Base-by-base conservation (phyloP, 1,140 invertebrate genomes). In the Stegodyphus dumicola region DNA sequence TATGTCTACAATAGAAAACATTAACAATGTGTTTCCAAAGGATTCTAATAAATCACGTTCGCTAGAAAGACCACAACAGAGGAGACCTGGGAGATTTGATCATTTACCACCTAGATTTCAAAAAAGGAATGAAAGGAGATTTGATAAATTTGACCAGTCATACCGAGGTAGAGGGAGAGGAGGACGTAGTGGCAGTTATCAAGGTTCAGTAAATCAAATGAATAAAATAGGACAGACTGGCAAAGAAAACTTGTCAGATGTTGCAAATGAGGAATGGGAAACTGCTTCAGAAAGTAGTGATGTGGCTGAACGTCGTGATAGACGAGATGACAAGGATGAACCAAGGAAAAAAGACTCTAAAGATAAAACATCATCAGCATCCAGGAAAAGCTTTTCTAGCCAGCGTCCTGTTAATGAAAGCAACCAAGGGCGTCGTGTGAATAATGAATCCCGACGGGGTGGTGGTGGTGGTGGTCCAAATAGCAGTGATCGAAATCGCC, bases 211-310 rank as follows among this genome's bases (percentile, higher is more conserved):
- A 17, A 66, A 81, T 56, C 69, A 69, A 33, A 69, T 84, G n/a
- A 77, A 52, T 51, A 81, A 86, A 71, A 71, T 77, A 13, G 66
- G 74, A 54, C 74, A 90, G 89, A 87, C 87, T 91, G 49, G 89
- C n/a, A 91, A 90, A 88, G 89, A 91, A 85, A 90, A 90, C 54
- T 91, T 91, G 18, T 92, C 91, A n/a, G 92, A 92, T 87, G 90
- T 90, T 33, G 90, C 89, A 15, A 92, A 91, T 87, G 92, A 92
- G 75, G 92, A 93, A 84, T 93, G 92, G 92, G 92, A 93, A 88
- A 93, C 92, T 53, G 92, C 92, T n/a, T 93, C 92, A n/a, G 92
- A 93, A 88, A 93, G 92, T 88, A 93, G 92, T 89, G 92, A 92
- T 88, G 89, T 92, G 54, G 89, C 90, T 11, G 90, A 90, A 56